Evolutionary conservation across 2,797 vertebrate species (phyloP).

Genomic region (Hemitrygon akajei): DNA sequence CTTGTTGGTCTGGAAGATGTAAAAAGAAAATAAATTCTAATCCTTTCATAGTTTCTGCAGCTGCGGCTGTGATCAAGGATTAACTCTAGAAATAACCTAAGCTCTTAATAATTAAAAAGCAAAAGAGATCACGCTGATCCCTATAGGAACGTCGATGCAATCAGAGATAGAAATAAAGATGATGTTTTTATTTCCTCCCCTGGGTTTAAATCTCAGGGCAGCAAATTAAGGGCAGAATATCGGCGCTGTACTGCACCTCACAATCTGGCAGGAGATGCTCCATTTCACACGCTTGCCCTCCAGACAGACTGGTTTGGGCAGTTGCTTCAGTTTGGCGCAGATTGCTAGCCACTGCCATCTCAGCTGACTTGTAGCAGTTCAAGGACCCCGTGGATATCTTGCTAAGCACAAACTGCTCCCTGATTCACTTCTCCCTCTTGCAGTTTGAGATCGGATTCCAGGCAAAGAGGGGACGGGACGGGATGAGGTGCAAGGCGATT

Average conservation of each 20-base stretch:
- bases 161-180: background rate
- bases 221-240: constrained; percentile 73
- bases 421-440: constrained; percentile 71
- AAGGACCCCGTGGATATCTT: constrained; percentile 57
- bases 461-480: constrained; percentile 43
- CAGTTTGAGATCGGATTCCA: constrained; percentile 52
- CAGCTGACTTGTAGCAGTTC: constrained; percentile 51
- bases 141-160: background rate
- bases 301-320: constrained; percentile 61
- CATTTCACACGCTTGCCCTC: constrained; percentile 64
- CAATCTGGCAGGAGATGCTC: constrained; percentile 59
- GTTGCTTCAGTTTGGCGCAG: constrained; percentile 83
- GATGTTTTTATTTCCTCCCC: too few relatives aligned
- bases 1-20: background rate
- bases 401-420: constrained; percentile 50
- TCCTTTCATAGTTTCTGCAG: background rate
- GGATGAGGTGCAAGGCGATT: too few relatives aligned
- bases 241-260: constrained; percentile 57
- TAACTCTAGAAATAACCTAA: background rate
- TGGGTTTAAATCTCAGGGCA: constrained; percentile 43
- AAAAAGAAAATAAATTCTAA: background rate
- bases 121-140: background rate
- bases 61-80: background rate
- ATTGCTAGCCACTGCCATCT: constrained; percentile 59
- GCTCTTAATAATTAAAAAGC: constrained; percentile 25